phyloP scores from a whole-genome alignment of 1,140 invertebrate species.

The Eueides isabella region DNA sequence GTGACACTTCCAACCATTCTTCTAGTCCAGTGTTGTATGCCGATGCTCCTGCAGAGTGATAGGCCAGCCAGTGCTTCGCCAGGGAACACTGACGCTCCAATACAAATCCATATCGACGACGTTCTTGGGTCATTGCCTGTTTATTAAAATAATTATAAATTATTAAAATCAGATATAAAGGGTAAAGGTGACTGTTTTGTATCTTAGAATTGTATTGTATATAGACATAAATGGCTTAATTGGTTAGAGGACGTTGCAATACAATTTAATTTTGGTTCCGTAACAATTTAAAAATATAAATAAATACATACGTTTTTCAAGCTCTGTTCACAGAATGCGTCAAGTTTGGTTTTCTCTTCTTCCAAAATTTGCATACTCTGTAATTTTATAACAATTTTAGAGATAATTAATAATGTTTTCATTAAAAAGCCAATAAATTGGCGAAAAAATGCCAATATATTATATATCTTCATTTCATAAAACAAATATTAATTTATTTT shows the following conservation, averaged over 20 bases:
- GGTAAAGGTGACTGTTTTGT: no score
- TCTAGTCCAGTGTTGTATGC: slow-evolving; percentile 91
- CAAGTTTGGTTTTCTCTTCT: slow-evolving; percentile 94
- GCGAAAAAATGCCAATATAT: no score
- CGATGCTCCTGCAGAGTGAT: slow-evolving; percentile 90
- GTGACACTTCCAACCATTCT: slow-evolving; percentile 94
- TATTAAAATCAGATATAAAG: background rate
- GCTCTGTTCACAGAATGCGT: slow-evolving; percentile 94
- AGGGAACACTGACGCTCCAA: slow-evolving; percentile 95
- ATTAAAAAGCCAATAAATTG: no score
- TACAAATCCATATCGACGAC: slow-evolving; percentile 95
- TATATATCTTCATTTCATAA: no score
- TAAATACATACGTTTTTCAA: slow-evolving; percentile 91
- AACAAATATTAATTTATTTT: slow-evolving; percentile 30
- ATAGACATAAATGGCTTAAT: no score
- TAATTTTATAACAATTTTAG: slow-evolving; percentile 53
- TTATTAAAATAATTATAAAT: slow-evolving; percentile 9
- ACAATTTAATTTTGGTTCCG: no score
- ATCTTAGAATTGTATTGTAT: no score
- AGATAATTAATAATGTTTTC: background rate
- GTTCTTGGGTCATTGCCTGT: slow-evolving; percentile 96
- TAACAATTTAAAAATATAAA: background rate
- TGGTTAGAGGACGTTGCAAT: no score
- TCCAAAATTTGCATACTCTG: slow-evolving; percentile 95
- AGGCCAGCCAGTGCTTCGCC: slow-evolving; percentile 95